Base-by-base conservation (phyloP, 2,888 invertebrate species). In the Pimpla rufipes region DNA sequence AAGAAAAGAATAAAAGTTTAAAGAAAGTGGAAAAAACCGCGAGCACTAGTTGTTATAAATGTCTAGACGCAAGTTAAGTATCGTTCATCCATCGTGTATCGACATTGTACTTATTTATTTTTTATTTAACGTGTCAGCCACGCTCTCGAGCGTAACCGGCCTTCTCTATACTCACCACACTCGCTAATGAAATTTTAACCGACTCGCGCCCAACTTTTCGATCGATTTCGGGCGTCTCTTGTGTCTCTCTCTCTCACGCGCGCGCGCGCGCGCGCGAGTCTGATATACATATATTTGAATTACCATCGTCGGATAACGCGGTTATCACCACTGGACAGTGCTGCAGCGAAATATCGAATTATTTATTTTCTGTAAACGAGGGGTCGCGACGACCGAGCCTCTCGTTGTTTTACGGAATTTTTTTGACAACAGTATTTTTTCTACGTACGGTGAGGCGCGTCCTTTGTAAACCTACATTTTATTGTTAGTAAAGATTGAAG, bases 31-130 rank as follows among this genome's bases (percentile, higher is more conserved):
- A 47, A 45, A 45, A 57, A 50, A 66, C 50, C n/a, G 35, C 18
- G 73, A 80, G 84, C 73, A 66, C 50, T 45, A 57, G 66, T 71
- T 68, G 73, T 84, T 64, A 59, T 75, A 81, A 81, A 75, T 81
- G 81, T 78, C 59, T 71, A 57, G 67, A 66, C 23, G 50, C 79
- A 55, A 85, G 47, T 66, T 83, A 80, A 80, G 73, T 83, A 79
- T 80, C 66, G 79, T 80, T 74, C 74, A 74, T 77, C 74, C 67
- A 76, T 73, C 71, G 64, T 77, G 42, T 75, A 84, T 52, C 80
- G 59, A 80, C 74, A 79, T 52, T 62, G 85, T 87, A 87, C 85
- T 87, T 86, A 87, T 87, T 87, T 87, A 87, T 87, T 86, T 75
- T 85, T 81, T 76, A 83, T 85, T 75, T 67, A 79, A 79, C 50